Evolutionary conservation across 2,797 vertebrate species (phyloP), one percentile per base, ranked within the genome.

Genomic region (Hephaestus fuliginosus): DNA sequence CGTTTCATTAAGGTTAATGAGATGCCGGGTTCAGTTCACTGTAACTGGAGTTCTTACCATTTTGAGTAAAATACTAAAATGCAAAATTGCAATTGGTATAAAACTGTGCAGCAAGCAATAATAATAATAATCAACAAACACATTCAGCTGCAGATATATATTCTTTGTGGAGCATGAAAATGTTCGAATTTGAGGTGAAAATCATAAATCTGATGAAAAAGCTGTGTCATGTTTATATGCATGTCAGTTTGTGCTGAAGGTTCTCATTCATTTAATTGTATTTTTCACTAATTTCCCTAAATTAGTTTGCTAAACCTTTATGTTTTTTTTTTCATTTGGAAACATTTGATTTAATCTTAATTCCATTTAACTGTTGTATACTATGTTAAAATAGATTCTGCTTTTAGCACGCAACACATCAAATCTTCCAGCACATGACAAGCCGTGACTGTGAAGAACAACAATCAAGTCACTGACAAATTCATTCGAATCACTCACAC

Each of bases 361-460:
- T 82, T 75, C 3, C 5, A 79, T 71, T 86, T 55, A 36, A 22
- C 7, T 52, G 5, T 56, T 51, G 5, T 17, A 2, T 7, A 39
- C 3, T 28, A 41, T 12, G 9, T 52, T 36, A 9, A 58, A 52
- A 66, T 14, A 10, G 20, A 67, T 70, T 48, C n/a, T 0, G 3
- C 10, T 15, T 74, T 74, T 70, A 28, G 36, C 1, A 55, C 1
- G 39, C 51, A 63, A 70, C 69, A 62, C 25, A 74, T 71, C 25
- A 5, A 1, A 66, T 72, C 65, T 74, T 69, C 33, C 7, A 33
- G 61, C 9, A 30, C 25, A 56, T 55, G 48, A 72, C 18, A 25
- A 88, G 28, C 73, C 73, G 13, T 64, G 44, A 65, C 71, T 64
- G 52, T 65, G 52, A 73, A 48, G 33, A 85, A 52, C 60, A 77